Conservation (phyloP, 2,113 vertebrate genomes). For the Emydocephalus ijimae region DNA sequence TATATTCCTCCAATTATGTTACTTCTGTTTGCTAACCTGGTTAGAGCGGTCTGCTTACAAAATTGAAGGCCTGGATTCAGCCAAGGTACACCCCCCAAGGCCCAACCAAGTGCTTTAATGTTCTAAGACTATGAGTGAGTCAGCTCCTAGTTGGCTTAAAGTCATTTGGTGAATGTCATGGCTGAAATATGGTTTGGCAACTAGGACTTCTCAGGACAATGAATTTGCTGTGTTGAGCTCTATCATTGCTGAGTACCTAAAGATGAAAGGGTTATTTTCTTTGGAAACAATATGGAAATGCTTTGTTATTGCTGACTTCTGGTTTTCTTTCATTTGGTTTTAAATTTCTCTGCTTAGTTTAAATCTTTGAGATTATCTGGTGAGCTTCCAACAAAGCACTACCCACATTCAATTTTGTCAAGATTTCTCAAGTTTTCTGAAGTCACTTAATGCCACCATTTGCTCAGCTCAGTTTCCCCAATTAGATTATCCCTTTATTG, state of each 20-base stretch:
- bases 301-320: neutral
- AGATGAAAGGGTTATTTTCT: neutral
- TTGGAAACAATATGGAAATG: neutral
- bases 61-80: neutral
- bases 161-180: neutral
- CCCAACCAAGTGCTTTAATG: neutral
- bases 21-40: neutral
- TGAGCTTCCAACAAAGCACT: neutral
- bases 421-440: neutral
- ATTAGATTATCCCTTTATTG: neutral
- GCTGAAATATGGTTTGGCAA: neutral
- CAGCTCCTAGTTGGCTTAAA: neutral
- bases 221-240: neutral
- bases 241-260: neutral
- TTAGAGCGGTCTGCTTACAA: neutral
- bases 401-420: neutral
- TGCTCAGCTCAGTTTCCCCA: neutral
- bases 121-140: neutral
- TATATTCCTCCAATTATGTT: neutral
- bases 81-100: neutral
- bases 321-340: neutral
- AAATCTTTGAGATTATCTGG: neutral
- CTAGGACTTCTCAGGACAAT: neutral
- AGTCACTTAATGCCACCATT: neutral
- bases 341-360: neutral